Percentiles rank a stretch among this genome's conserved stretches.
Evolutionary conservation across 2,888 invertebrate species (phyloP).

Genomic region (Thecocarcelia acutangulata): DNA sequence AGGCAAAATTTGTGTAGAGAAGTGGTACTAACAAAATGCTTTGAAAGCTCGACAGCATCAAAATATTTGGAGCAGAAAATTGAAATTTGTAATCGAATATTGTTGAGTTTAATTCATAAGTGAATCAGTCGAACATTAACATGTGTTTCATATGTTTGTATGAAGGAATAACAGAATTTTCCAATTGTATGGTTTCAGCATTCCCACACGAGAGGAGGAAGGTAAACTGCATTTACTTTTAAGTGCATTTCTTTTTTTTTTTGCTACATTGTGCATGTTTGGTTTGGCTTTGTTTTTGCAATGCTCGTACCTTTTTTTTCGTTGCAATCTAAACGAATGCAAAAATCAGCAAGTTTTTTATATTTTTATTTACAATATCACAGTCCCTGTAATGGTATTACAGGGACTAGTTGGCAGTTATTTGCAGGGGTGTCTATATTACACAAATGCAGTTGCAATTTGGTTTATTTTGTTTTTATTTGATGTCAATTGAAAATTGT

Average conservation of each 20-base stretch:
- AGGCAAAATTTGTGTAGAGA: constrained; percentile 11
- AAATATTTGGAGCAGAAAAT: constrained; percentile 71
- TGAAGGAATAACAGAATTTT: neutral
- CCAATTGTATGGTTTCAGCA: neutral
- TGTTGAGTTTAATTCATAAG: constrained; percentile 57
- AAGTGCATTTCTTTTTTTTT: neutral
- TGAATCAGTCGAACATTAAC: constrained; percentile 17
- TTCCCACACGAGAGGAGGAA: neutral
- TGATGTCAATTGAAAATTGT: constrained; percentile 56
- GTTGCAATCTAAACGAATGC: constrained; percentile 40
- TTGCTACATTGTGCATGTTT: constrained; percentile 7
- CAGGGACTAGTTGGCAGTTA: neutral
- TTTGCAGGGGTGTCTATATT: neutral
- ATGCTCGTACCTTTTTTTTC: neutral
- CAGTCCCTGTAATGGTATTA: too few relatives aligned
- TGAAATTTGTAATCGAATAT: constrained; percentile 70
- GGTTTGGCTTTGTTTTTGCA: constrained; percentile 30
- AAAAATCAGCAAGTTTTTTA: constrained; percentile 33
- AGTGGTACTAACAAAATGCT: neutral
- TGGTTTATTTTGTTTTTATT: constrained; percentile 58
- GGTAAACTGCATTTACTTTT: constrained; percentile 5
- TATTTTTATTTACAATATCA: constrained; percentile 47
- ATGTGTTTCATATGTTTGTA: neutral
- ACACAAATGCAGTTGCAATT: constrained; percentile 35
- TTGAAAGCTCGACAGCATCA: constrained; percentile 54